A percentile compares a stretch with the other conserved stretches of the same genome.
Conservation (phyloP, 2,888 invertebrate species). For the Podotricha telesiphe region DNA sequence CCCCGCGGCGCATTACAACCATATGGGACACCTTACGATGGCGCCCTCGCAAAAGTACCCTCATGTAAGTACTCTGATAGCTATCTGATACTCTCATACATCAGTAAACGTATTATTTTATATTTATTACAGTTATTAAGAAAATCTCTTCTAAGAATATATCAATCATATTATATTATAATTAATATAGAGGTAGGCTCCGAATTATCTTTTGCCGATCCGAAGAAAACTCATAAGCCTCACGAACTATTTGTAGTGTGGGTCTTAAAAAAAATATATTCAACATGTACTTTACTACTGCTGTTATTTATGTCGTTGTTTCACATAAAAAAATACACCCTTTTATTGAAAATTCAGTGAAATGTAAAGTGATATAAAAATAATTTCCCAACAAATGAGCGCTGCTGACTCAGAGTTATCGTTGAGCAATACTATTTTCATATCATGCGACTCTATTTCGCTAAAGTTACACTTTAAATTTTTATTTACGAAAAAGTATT, state of each 20-base stretch:
- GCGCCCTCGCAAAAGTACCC: slow-evolving; percentile 82
- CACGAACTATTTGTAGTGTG: slow-evolving; percentile 1
- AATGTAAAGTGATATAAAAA: slow-evolving; percentile 14
- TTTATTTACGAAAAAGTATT: slow-evolving; percentile 16
- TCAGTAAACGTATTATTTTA: background rate
- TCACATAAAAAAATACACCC: slow-evolving; percentile 3
- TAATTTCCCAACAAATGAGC: slow-evolving; percentile 15
- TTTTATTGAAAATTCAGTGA: slow-evolving; percentile 7
- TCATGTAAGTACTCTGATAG: slow-evolving; percentile 63
- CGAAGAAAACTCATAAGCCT: slow-evolving; percentile 16
- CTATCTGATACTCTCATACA: slow-evolving; percentile 38
- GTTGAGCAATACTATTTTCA: slow-evolving; percentile 10
- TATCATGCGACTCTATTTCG: background rate
- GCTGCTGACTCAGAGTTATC: slow-evolving; percentile 4
- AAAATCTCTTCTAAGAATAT: background rate
- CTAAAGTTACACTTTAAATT: slow-evolving; percentile 7
- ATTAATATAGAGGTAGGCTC: background rate
- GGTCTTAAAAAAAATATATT: slow-evolving; percentile 3
- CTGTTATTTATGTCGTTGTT: background rate
- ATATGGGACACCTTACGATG: slow-evolving; percentile 82
- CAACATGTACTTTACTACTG: background rate
- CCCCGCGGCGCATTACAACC: slow-evolving; percentile 79
- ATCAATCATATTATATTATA: background rate
- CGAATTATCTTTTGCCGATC: slow-evolving; percentile 3
- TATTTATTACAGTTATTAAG: background rate